Evolutionary conservation across 2,113 vertebrate species (phyloP), one percentile per base, ranked within the genome.

Genomic region (Petrocephalus zakoni): DNA sequence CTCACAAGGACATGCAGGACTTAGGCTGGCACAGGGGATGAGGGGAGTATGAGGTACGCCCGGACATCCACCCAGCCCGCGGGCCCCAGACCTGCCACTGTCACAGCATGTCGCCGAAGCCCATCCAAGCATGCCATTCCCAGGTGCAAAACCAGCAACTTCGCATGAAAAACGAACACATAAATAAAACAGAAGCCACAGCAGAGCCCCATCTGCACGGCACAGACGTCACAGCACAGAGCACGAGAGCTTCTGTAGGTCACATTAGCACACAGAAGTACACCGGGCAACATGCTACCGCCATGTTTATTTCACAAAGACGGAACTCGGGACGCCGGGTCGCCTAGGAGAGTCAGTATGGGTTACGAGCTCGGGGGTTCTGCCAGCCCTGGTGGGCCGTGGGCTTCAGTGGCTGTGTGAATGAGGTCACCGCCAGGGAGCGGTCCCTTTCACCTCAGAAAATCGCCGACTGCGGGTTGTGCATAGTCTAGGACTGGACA

Each of bases 101-200:
- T 93, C 89, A 89, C 90, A 93, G 93, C 64, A 91, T 90, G 93
- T 94, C 92, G 93, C 94, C 93, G 91, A 92, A 93, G 93, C 91
- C 94, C 92, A 93, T 94, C 93, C 93, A 93, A 94, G 93, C 95
- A 96, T 96, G 95, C 95, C 94, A 92, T 91, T 92, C 93, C 92
- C 90, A 85, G 87, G 61, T 89, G 94, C 93, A 93, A 92, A 90
- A 91, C 92, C 89, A 94, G 94, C 94, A 93, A 89, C 53, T 42
- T 88, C 90, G 58, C 84, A 90, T n/a, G 87, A 90, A 93, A 92
- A 88, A 47, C 92, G 94, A 93, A 56, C 55, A 78, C 42, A 19
- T 0, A 93, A 94, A 92, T 87, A 5, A 92, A 93, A 93, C 92
- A 91, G 87, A 83, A 89, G 49, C 19, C 61, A 89, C 87, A 93